A percentile compares a stretch with the other conserved stretches of the same genome.
Conservation (phyloP, 2,797 vertebrate species). For the Sandelia bainsii region DNA sequence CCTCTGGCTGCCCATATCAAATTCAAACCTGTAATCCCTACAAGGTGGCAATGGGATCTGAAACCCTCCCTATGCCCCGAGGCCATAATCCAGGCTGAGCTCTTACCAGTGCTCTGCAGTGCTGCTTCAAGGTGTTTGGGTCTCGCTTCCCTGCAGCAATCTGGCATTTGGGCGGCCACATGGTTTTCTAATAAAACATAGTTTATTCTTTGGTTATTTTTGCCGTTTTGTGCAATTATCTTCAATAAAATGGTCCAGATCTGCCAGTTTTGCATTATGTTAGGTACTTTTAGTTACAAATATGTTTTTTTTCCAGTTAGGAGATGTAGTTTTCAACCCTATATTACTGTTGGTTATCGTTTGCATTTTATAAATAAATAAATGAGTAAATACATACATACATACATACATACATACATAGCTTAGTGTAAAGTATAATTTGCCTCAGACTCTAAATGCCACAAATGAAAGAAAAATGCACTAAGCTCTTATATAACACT, state of each 20-base stretch:
- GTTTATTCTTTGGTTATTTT: constrained; percentile 3
- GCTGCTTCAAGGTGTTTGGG: constrained; percentile 47
- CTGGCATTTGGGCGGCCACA: constrained; percentile 21
- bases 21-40: constrained; percentile 71
- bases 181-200: constrained; percentile 28
- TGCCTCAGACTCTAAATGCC: constrained; percentile 20
- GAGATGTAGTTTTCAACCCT: background rate
- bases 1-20: constrained; percentile 59
- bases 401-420: background rate
- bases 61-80: constrained; percentile 45
- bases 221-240: background rate
- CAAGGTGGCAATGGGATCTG: constrained; percentile 61
- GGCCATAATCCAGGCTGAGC: constrained; percentile 57
- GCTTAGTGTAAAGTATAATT: background rate
- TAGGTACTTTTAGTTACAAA: background rate
- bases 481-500: constrained; percentile 16
- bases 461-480: constrained; percentile 7
- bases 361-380: too few relatives aligned
- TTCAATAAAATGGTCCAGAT: background rate
- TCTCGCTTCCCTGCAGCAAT: constrained; percentile 42
- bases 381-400: too few relatives aligned
- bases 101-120: constrained; percentile 32
- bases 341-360: background rate
- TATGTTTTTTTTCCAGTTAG: background rate
- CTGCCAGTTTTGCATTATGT: background rate